These are phyloP conservation scores for Siniperca undulata DNA, from an alignment of 2,797 vertebrate genomes.

Conservation along the genomic window DNA sequence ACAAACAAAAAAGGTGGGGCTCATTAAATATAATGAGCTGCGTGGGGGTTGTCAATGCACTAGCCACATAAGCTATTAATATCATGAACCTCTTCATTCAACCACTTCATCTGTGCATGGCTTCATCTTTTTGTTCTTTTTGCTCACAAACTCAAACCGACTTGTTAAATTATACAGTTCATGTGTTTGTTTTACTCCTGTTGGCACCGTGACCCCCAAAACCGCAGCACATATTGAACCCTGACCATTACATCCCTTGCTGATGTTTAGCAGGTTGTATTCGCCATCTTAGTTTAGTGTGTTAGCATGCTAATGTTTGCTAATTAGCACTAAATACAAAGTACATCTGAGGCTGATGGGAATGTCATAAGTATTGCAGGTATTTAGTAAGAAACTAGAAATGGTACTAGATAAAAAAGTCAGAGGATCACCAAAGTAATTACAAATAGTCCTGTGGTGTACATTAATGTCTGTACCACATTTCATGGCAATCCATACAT, in stretches of 20 bases:
- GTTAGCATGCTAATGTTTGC: too few species aligned
- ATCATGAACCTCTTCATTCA: neutral
- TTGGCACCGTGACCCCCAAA: neutral
- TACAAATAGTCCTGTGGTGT: too few species aligned
- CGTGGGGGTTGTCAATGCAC: neutral
- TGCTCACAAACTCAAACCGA: neutral
- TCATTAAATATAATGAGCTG: constrained; percentile 7
- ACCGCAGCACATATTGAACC: neutral
- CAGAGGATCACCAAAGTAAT: too few species aligned
- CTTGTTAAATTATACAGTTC: neutral
- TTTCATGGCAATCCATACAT: too few species aligned
- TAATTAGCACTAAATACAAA: too few species aligned
- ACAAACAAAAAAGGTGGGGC: neutral
- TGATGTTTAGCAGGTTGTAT: neutral
- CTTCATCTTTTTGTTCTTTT: neutral
- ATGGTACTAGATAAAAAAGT: too few species aligned
- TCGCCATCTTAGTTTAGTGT: too few species aligned
- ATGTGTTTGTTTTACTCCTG: neutral
- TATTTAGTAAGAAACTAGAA: too few species aligned
- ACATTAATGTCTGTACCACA: too few species aligned
- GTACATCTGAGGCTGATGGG: too few species aligned
- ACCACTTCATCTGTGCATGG: neutral
- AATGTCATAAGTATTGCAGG: too few species aligned
- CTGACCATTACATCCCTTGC: neutral
- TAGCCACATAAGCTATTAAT: constrained; percentile 1